These are phyloP conservation scores for Micrastur ruficollis DNA, from an alignment of 2,797 vertebrate genomes.

Conservation along the genomic window DNA sequence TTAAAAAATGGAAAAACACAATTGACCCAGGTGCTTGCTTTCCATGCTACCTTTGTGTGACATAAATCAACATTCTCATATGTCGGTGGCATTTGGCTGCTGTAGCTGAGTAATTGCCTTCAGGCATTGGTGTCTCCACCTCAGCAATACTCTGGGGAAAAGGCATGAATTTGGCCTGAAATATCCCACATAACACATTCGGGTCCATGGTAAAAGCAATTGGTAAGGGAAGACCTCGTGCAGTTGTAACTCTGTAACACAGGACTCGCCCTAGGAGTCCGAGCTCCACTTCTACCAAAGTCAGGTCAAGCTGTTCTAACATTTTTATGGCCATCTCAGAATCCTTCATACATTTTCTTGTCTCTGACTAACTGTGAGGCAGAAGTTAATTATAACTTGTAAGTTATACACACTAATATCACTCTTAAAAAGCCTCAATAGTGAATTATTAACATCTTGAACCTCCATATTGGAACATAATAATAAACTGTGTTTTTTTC, in stretches of 20 bases:
- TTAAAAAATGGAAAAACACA: not conserved
- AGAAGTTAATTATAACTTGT: not conserved
- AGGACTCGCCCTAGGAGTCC: not conserved
- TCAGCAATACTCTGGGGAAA: not conserved
- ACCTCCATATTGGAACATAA: not conserved
- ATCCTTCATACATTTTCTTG: not conserved
- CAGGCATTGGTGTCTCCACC: constrained; percentile 3
- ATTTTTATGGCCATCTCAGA: not conserved
- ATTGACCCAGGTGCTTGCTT: constrained; percentile 47
- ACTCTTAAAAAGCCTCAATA: not conserved
- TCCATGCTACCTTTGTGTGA: constrained; percentile 30
- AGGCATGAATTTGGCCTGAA: not conserved
- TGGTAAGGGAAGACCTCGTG: not conserved
- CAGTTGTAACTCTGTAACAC: not conserved
- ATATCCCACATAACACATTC: not conserved
- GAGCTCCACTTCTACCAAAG: not conserved
- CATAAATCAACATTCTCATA: constrained; percentile 52
- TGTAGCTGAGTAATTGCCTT: constrained; percentile 35
- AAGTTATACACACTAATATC: not conserved
- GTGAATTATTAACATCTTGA: not conserved
- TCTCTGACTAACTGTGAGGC: not conserved
- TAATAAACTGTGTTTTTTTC: not conserved
- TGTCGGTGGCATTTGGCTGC: constrained; percentile 7
- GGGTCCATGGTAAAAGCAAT: not conserved
- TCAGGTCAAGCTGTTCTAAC: not conserved